Evolutionary conservation across 2,113 vertebrate species (phyloP).

Genomic region (Marcusenius ussheri): DNA sequence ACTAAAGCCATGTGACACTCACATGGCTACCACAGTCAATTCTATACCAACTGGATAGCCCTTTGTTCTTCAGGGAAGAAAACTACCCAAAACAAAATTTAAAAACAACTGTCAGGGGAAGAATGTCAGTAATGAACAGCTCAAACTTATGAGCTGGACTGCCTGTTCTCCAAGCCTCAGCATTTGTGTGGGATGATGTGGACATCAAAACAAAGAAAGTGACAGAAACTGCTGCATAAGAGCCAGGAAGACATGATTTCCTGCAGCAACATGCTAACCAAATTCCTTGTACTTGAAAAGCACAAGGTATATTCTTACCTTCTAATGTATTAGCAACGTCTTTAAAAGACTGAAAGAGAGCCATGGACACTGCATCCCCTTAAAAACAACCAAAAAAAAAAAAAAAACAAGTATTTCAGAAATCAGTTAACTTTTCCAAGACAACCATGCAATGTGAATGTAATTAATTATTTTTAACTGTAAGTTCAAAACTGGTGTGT

Average conservation of each 20-base stretch:
- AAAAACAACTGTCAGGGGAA: neutral
- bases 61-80: neutral
- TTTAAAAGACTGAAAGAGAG: constrained; percentile 65
- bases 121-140: neutral
- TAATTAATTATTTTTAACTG: neutral
- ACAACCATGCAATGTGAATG: neutral
- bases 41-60: neutral
- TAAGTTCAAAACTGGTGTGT: neutral
- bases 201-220: neutral
- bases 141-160: neutral
- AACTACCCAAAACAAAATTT: neutral
- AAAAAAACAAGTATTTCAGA: constrained; percentile 22
- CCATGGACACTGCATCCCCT: constrained; percentile 86
- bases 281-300: neutral
- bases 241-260: neutral
- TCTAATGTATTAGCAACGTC: constrained; percentile 68
- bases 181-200: neutral
- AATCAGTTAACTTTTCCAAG: constrained; percentile 7
- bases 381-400: constrained; percentile 37
- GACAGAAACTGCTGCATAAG: neutral
- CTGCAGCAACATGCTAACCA: neutral
- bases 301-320: constrained; percentile 56
- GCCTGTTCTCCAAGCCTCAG: neutral
- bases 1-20: neutral
- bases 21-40: neutral